Conservation (phyloP, 2,797 vertebrate genomes). For the Tamandua tetradactyla region DNA sequence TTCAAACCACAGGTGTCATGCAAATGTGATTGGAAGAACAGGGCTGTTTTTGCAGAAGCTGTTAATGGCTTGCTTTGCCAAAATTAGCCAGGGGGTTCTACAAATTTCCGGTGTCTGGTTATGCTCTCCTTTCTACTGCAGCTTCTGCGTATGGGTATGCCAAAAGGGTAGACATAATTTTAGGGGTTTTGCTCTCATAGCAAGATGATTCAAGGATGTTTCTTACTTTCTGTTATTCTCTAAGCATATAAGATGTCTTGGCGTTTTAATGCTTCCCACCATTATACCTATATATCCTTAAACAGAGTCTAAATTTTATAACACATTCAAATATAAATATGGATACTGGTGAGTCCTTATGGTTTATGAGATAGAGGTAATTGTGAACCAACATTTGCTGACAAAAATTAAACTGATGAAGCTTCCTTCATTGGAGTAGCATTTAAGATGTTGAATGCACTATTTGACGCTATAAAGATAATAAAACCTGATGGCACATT, state of each 20-base stretch:
- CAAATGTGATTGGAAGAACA: neutral
- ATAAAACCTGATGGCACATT: neutral
- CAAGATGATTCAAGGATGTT: neutral
- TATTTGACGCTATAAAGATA: neutral
- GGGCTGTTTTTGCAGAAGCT: neutral
- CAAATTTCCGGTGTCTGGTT: neutral
- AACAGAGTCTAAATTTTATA: neutral
- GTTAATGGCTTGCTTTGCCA: neutral
- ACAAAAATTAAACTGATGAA: neutral
- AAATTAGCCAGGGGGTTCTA: neutral
- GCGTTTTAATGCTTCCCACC: neutral
- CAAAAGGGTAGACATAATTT: neutral
- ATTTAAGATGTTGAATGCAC: neutral
- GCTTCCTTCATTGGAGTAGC: neutral
- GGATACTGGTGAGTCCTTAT: neutral
- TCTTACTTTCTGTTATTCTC: neutral
- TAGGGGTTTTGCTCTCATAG: constrained; percentile 32
- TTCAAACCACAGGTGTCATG: too few species aligned
- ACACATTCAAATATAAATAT: too few species aligned
- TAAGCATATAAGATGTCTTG: neutral
- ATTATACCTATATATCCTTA: neutral
- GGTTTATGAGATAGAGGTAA: constrained; percentile 18
- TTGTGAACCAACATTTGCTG: constrained; percentile 21
- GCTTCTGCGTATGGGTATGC: neutral
- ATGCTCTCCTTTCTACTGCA: neutral